phyloP scores from a whole-genome alignment of 1,140 invertebrate species.

The Saxidomus purpurata region DNA sequence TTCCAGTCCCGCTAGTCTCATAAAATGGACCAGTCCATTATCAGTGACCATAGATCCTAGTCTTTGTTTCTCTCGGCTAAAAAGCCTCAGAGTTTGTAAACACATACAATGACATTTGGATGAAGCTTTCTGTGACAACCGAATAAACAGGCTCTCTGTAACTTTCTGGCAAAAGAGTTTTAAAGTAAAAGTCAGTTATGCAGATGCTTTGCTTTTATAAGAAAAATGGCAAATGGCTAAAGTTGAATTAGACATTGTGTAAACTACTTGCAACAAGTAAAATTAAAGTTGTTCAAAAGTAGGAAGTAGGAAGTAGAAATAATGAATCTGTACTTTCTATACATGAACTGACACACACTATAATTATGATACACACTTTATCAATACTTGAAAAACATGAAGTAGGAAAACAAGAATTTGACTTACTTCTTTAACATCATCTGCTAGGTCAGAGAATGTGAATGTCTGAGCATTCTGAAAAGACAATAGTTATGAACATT shows the following conservation, averaged over 20 bases:
- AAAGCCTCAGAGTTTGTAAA: constrained; percentile 83
- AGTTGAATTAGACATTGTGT: too few relatives aligned
- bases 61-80: constrained; percentile 84
- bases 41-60: constrained; percentile 82
- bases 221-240: too few relatives aligned
- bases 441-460: constrained; percentile 81
- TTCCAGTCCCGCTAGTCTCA: constrained; percentile 82
- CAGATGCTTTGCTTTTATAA: too few relatives aligned
- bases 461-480: constrained; percentile 84
- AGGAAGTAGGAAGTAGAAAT: too few relatives aligned
- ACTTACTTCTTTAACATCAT: constrained; percentile 81
- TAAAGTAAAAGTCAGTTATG: too few relatives aligned
- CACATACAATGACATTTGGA: constrained; percentile 77
- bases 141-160: constrained; percentile 73
- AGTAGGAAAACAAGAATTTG: not conserved
- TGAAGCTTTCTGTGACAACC: constrained; percentile 73
- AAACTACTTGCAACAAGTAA: too few relatives aligned
- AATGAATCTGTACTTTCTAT: too few relatives aligned
- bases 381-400: too few relatives aligned
- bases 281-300: too few relatives aligned
- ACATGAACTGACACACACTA: too few relatives aligned
- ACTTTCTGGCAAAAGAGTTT: constrained; percentile 76
- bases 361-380: too few relatives aligned
- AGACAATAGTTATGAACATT: too few relatives aligned
- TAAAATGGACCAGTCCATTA: constrained; percentile 77